Evolutionary conservation across 2,888 invertebrate species (phyloP).

Genomic region (Drosophila rubida): DNA sequence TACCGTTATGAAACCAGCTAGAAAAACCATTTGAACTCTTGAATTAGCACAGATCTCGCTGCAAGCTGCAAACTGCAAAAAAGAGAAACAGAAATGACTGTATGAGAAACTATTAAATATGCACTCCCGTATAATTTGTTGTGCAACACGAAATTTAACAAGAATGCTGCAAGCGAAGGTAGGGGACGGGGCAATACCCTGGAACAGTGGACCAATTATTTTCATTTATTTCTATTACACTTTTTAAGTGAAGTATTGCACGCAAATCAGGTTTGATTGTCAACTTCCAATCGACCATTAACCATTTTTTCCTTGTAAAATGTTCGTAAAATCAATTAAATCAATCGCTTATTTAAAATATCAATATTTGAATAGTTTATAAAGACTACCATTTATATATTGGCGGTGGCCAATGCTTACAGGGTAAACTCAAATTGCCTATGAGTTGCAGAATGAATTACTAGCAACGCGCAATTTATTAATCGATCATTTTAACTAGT

Average conservation of each 20-base stretch:
- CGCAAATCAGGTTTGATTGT: no score
- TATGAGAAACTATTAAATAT: slow-evolving; percentile 25
- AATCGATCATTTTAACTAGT: slow-evolving; percentile 26
- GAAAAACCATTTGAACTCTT: slow-evolving; percentile 9
- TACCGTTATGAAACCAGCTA: slow-evolving; percentile 8
- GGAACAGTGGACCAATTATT: not conserved
- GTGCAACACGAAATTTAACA: slow-evolving; percentile 18
- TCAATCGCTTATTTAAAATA: no score
- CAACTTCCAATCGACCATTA: no score
- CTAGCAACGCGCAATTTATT: slow-evolving; percentile 35
- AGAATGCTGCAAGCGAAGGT: slow-evolving; percentile 4
- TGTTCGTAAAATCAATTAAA: no score
- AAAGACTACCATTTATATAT: no score
- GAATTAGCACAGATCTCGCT: slow-evolving; percentile 11
- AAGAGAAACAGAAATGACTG: not conserved
- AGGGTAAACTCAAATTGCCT: slow-evolving; percentile 9
- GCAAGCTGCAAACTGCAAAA: slow-evolving; percentile 2
- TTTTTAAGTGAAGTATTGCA: no score
- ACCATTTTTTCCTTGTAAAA: no score
- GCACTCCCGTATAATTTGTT: slow-evolving; percentile 13
- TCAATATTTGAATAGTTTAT: no score
- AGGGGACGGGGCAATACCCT: not conserved
- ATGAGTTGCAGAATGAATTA: slow-evolving; percentile 20
- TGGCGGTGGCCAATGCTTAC: no score
- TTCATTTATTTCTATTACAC: not conserved